Evolutionary conservation across 2,888 invertebrate genomes (phyloP).

Genomic region (Cephus spinipes): DNA sequence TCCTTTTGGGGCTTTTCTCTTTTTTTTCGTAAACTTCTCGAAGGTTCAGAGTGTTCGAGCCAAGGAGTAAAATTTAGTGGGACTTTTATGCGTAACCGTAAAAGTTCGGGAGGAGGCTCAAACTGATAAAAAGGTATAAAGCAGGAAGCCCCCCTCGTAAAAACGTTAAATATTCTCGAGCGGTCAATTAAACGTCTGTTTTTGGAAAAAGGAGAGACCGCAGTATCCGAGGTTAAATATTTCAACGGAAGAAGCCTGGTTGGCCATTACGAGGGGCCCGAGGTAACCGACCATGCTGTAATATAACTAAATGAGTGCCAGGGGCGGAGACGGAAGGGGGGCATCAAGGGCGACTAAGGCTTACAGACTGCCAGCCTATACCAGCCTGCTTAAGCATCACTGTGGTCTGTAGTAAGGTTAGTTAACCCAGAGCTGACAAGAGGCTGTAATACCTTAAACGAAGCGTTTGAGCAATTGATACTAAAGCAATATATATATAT

Average conservation of each 20-base stretch:
- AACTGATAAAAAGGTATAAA: neutral
- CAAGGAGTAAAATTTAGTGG: neutral
- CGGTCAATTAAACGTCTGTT: slow-evolving; percentile 4
- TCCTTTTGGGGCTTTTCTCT: too few relatives aligned
- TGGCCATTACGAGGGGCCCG: neutral
- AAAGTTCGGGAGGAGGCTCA: neutral
- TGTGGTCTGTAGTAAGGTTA: neutral
- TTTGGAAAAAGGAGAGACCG: neutral
- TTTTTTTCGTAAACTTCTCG: neutral
- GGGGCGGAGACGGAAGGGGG: too few relatives aligned
- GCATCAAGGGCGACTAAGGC: neutral
- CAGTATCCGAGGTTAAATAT: neutral
- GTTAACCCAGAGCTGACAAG: neutral
- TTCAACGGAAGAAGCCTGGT: neutral
- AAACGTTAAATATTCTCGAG: neutral
- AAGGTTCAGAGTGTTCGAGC: neutral
- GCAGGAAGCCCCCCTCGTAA: neutral
- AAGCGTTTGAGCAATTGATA: too few relatives aligned
- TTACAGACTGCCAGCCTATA: neutral
- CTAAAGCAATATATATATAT: too few relatives aligned
- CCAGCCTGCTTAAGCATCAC: neutral
- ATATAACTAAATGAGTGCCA: slow-evolving; percentile 10
- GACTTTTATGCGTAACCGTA: neutral
- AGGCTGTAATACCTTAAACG: too few relatives aligned
- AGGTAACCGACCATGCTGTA: slow-evolving; percentile 3